phyloP scores from a whole-genome alignment of 2,113 vertebrate species.

The Coregonus clupeaformis region DNA sequence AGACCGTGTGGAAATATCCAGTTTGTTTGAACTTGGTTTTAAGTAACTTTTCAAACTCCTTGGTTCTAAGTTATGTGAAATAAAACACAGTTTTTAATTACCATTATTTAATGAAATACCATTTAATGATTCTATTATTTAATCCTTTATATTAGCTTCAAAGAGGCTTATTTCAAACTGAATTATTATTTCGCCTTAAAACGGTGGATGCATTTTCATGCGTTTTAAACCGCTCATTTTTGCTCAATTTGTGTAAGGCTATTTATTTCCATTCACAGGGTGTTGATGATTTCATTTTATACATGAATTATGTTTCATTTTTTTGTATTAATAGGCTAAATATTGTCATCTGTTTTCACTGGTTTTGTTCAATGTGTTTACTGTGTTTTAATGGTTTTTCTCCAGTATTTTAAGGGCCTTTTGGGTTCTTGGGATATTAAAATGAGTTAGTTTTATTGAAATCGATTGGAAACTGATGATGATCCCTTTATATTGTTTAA shows the following conservation, averaged over 20 bases:
- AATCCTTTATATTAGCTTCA: neutral
- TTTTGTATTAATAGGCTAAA: neutral
- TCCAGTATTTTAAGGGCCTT: no score
- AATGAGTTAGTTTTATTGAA: no score
- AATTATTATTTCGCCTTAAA: neutral
- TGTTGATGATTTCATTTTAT: neutral
- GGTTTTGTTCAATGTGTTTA: no score
- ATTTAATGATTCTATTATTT: neutral
- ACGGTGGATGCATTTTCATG: neutral
- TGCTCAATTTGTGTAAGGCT: neutral
- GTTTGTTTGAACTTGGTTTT: neutral
- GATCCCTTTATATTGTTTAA: no score
- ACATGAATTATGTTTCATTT: neutral
- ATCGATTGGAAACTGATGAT: no score
- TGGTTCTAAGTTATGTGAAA: constrained; percentile 24
- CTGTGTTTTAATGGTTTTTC: no score
- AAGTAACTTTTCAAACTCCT: constrained; percentile 65
- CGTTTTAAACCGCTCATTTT: neutral
- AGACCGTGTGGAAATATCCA: no score
- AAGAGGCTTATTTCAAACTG: neutral
- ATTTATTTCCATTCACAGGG: neutral
- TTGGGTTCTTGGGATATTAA: no score
- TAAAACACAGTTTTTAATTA: neutral
- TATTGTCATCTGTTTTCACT: no score
- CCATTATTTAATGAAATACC: neutral